These are phyloP conservation scores for Lepilemur septentrionalis DNA, from an alignment of 2,797 vertebrate genomes.

Conservation along the genomic window DNA sequence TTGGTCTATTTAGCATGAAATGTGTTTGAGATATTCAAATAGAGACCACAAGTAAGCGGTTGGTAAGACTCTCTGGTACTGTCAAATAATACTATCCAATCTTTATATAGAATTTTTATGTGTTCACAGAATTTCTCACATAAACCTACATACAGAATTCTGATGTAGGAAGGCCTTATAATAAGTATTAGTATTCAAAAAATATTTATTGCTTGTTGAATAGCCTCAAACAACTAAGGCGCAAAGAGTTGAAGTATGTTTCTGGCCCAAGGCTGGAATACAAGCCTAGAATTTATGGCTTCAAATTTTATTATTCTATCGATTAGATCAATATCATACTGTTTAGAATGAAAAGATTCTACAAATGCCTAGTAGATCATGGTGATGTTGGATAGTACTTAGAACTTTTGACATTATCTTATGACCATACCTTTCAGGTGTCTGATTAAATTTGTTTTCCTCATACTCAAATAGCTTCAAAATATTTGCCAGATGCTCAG, in stretches of 20 bases:
- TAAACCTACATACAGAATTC: background rate
- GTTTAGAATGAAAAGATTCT: slow-evolving; percentile 12
- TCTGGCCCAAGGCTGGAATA: background rate
- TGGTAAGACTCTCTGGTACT: background rate
- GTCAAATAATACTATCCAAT: background rate
- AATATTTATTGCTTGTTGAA: background rate
- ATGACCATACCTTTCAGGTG: background rate
- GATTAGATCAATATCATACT: background rate
- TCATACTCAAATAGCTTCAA: background rate
- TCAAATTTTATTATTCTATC: background rate
- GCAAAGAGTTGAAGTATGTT: background rate
- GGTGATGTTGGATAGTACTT: background rate
- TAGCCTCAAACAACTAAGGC: background rate
- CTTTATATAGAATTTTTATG: background rate
- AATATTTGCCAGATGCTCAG: background rate
- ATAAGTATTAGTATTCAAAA: slow-evolving; percentile 21
- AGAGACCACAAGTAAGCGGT: background rate
- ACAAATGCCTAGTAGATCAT: background rate
- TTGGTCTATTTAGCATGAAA: background rate
- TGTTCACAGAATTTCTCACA: background rate
- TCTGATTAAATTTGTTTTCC: background rate
- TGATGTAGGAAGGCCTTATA: background rate
- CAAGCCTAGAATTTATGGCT: background rate
- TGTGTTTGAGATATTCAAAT: background rate
- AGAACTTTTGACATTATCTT: background rate